phyloP scores from a whole-genome alignment of 92 coral and sea anemone genomes.

The Hydrozoanthus gracilis region DNA sequence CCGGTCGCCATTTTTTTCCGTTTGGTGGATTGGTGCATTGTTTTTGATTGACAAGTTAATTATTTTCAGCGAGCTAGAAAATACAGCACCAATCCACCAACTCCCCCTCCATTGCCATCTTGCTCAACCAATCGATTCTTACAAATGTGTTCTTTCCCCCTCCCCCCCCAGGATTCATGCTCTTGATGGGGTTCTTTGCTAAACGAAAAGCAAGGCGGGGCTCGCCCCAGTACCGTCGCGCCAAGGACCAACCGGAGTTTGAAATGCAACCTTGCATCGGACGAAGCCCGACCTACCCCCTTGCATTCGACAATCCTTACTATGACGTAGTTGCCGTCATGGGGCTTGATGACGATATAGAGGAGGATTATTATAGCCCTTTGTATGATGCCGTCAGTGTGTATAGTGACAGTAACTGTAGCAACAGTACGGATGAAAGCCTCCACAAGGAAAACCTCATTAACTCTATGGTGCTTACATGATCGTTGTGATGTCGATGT shows the following conservation, averaged over 20 bases:
- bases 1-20: too few species aligned
- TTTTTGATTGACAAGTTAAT: too few species aligned
- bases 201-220: slow-evolving; percentile 64
- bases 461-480: slow-evolving; percentile 75
- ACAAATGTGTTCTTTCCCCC: background rate
- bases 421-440: slow-evolving; percentile 82
- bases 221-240: slow-evolving; percentile 54
- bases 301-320: slow-evolving; percentile 97
- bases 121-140: too few species aligned
- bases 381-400: slow-evolving; percentile 90
- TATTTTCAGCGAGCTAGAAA: too few species aligned
- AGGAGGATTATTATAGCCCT: slow-evolving; percentile 92
- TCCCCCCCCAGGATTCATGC: slow-evolving; percentile 64
- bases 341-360: slow-evolving; percentile 97
- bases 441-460: slow-evolving; percentile 72
- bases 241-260: slow-evolving; percentile 83
- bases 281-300: slow-evolving; percentile 79
- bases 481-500: background rate
- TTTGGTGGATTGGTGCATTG: too few species aligned
- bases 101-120: too few species aligned
- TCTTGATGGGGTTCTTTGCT: slow-evolving; percentile 68
- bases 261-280: slow-evolving; percentile 90
- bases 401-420: slow-evolving; percentile 76
- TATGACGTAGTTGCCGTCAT: slow-evolving; percentile 97
- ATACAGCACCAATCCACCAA: too few species aligned